These are phyloP conservation scores for Glossophaga mutica DNA, from an alignment of 2,797 vertebrate genomes.

Conservation along the genomic window DNA sequence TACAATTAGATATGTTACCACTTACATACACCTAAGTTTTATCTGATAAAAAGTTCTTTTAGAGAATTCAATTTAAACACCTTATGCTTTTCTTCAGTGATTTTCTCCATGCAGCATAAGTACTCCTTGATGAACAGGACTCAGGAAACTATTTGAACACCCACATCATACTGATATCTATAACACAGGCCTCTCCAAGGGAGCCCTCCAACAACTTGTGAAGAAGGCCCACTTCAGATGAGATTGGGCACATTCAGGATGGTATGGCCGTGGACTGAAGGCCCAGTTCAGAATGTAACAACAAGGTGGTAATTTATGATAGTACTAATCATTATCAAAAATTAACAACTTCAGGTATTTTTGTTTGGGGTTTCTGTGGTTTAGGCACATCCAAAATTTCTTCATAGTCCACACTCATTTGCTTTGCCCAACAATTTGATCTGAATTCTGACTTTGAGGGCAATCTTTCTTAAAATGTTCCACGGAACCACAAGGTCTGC, in stretches of 20 bases:
- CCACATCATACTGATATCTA: background rate
- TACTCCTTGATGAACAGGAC: background rate
- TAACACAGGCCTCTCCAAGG: background rate
- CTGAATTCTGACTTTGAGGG: conserved; percentile 88
- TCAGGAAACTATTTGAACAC: background rate
- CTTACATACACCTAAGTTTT: background rate
- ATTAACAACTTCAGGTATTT: conserved; percentile 87
- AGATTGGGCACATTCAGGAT: too few species aligned
- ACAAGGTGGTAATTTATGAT: background rate
- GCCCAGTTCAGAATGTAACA: background rate
- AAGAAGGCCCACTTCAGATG: background rate
- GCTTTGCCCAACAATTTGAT: conserved; percentile 82
- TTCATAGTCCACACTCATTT: conserved; percentile 94
- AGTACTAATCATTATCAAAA: conserved; percentile 83
- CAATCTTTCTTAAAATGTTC: conserved; percentile 96
- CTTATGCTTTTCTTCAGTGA: background rate
- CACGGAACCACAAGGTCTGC: conserved; percentile 94
- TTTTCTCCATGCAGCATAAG: background rate
- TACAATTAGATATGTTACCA: background rate
- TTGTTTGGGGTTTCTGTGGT: conserved; percentile 79
- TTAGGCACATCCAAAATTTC: conserved; percentile 84
- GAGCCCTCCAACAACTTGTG: background rate
- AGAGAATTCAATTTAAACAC: background rate
- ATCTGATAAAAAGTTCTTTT: background rate
- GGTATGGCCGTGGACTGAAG: too few species aligned